These are phyloP conservation scores for Melikaiella ostensackeni DNA, from an alignment of 2,888 invertebrate species.

Conservation along the genomic window DNA sequence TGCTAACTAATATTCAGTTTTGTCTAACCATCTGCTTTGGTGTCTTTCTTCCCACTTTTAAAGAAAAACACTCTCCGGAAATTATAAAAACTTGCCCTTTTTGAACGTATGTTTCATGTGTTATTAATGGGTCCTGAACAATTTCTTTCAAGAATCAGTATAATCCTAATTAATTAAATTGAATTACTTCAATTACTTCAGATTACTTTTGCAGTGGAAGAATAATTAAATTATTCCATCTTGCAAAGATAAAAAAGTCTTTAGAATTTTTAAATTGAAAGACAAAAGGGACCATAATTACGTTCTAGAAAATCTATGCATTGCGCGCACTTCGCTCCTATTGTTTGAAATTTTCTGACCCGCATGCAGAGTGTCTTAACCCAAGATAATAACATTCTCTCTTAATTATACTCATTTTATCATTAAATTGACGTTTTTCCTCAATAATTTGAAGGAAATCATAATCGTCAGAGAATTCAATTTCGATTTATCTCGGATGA, in stretches of 20 bases:
- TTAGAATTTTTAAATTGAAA: conserved; percentile 26
- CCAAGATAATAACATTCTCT: conserved; percentile 29
- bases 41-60: background rate
- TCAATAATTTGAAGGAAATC: background rate
- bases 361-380: conserved; percentile 35
- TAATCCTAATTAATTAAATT: too few species aligned
- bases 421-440: background rate
- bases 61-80: too few species aligned
- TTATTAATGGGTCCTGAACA: too few species aligned
- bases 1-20: conserved; percentile 12
- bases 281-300: background rate
- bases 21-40: conserved; percentile 3
- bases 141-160: too few species aligned
- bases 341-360: conserved; percentile 29
- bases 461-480: too few species aligned
- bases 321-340: conserved; percentile 20
- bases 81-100: too few species aligned
- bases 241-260: background rate
- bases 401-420: conserved; percentile 19
- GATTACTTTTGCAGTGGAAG: background rate
- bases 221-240: background rate
- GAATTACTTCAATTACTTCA: background rate
- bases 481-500: too few species aligned
- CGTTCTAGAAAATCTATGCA: conserved; percentile 20
- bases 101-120: background rate